phyloP scores from a whole-genome alignment of 2,888 invertebrate genomes.

The Coleophora deauratella region DNA sequence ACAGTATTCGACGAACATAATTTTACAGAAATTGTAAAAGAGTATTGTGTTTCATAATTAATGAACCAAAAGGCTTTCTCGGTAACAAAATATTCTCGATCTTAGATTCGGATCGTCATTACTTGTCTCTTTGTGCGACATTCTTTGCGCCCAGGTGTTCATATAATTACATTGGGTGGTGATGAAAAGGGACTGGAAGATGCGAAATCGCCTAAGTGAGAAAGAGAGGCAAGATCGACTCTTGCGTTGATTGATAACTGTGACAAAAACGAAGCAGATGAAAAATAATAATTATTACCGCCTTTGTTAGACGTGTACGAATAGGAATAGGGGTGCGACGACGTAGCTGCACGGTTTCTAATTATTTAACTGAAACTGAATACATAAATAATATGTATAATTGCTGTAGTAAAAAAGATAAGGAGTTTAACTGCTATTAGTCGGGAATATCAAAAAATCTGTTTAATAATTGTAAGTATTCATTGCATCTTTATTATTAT shows the following conservation, averaged over 20 bases:
- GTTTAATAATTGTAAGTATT: no score
- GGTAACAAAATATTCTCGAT: conserved; percentile 70
- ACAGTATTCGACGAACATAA: conserved; percentile 61
- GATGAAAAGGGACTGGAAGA: conserved; percentile 41
- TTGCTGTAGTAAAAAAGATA: no score
- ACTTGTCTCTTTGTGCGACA: conserved; percentile 72
- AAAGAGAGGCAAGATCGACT: conserved; percentile 42
- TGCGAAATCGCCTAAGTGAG: conserved; percentile 21
- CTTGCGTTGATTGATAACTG: conserved; percentile 74
- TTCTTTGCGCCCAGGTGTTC: conserved; percentile 73
- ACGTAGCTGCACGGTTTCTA: conserved; percentile 8
- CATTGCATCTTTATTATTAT: no score
- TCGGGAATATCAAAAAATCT: no score
- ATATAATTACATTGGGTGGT: conserved; percentile 64
- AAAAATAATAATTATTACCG: conserved; percentile 73
- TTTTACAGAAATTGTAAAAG: conserved; percentile 63
- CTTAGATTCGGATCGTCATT: conserved; percentile 72
- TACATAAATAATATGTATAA: no score
- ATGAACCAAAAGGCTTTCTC: conserved; percentile 71
- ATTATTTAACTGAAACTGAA: no score
- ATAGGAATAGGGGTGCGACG: conserved; percentile 52
- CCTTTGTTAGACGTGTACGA: conserved; percentile 68
- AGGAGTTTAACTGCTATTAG: no score
- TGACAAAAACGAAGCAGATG: conserved; percentile 74
- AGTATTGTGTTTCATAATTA: conserved; percentile 73